Conservation (phyloP, 2,113 vertebrate genomes). For the Melanerpes formicivorus region DNA sequence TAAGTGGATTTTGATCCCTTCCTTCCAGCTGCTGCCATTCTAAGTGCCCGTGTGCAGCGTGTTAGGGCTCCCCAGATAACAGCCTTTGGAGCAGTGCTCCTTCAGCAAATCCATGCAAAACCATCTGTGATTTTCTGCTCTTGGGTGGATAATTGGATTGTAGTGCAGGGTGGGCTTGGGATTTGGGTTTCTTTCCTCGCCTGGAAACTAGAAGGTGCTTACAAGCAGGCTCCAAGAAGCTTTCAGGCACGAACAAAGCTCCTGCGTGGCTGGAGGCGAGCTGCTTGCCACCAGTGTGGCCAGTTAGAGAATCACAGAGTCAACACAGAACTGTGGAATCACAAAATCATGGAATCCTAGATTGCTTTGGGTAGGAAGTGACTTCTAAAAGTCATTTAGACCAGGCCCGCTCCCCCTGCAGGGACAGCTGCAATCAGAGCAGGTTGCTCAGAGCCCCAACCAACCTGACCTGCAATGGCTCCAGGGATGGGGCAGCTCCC, state of each 20-base stretch:
- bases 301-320: neutral
- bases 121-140: constrained; percentile 41
- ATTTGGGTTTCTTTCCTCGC: neutral
- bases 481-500: too few species aligned
- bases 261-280: rapidly evolving
- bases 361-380: too few species aligned
- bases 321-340: too few species aligned
- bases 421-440: too few species aligned
- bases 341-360: too few species aligned
- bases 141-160: constrained; percentile 2
- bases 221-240: neutral
- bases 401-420: too few species aligned
- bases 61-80: neutral
- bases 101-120: constrained; percentile 19
- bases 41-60: neutral
- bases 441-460: too few species aligned
- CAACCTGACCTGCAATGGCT: too few species aligned
- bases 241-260: neutral
- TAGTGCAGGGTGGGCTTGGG: neutral
- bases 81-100: neutral
- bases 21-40: constrained; percentile 16
- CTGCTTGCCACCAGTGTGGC: neutral
- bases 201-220: neutral
- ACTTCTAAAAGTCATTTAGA: too few species aligned
- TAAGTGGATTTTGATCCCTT: neutral